Evolutionary conservation across 2,888 invertebrate genomes (phyloP), one percentile per base, ranked within the genome.

Genomic region (Boloria euphrosyne): DNA sequence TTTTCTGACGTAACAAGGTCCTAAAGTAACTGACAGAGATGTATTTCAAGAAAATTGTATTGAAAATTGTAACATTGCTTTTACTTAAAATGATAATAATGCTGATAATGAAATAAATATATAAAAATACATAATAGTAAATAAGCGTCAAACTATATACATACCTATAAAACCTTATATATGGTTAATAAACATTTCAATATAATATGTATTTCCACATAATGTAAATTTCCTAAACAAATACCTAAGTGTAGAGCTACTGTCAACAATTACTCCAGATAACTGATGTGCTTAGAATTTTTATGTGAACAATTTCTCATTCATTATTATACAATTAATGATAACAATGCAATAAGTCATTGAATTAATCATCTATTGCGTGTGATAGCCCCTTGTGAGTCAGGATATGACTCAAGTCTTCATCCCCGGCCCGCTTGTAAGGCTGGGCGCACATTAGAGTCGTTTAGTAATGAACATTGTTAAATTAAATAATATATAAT

Each of bases 311-410:
- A 62, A 50, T 50, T 62, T 51, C 55, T 51, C 67, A 62, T 67
- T 67, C 61, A 65, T 62, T 65, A 67, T 65, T 63, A 68, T 52
- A 61, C 68, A 60, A 70, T 70, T 70, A 68, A 18, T 53, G 62
- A 70, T 67, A 65, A 61, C 70, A 70, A 70, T 66, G 65, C 70
- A 74, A 76, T 78, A 80, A 82, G 76, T 86, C 81, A 82, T 81
- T 78, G 77, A 75, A 79, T 78, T 84, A 82, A 80, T 81, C 81
- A 81, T 79, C 74, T 75, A 75, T 80, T 76, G 68, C 72, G 75
- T 68, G 72, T 74, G 69, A 69, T 66, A 73, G 62, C 67, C 77
- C 77, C 75, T 75, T 73, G 71, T 85, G 86, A 86, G 73, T 86
- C 85, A 86, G 76, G 69, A 72, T 64, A 74, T 76, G 72, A 75